Conservation (phyloP, 2,797 vertebrate species). For the Mastacembelus armatus region DNA sequence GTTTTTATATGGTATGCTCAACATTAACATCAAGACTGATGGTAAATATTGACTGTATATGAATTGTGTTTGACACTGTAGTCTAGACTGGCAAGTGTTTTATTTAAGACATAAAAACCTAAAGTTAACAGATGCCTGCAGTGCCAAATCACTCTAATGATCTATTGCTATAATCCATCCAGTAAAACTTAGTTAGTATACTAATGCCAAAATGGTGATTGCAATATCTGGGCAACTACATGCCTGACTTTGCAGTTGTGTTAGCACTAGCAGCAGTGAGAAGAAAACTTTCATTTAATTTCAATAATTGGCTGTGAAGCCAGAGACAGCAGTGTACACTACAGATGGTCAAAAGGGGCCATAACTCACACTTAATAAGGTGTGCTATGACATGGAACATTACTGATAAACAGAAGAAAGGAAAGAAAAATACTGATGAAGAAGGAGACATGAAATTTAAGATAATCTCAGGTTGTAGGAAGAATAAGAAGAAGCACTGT, state of each 20-base stretch:
- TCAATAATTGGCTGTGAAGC: conserved; percentile 22
- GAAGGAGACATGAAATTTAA: not conserved
- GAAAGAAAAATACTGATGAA: conserved; percentile 1
- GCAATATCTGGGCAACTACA: not conserved
- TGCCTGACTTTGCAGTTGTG: not conserved
- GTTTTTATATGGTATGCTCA: no score
- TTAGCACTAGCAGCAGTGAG: not conserved
- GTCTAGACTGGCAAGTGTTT: no score
- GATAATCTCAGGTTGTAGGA: not conserved
- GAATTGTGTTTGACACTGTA: no score
- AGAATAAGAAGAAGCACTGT: not conserved
- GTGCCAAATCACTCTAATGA: not conserved
- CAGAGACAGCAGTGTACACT: conserved; percentile 33
- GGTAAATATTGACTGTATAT: no score
- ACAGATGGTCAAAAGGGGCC: conserved; percentile 53
- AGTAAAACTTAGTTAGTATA: not conserved
- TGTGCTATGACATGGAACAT: conserved; percentile 28
- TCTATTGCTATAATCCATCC: not conserved
- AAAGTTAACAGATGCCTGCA: not conserved
- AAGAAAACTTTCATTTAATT: conserved; percentile 7
- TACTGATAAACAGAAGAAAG: conserved; percentile 19
- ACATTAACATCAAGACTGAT: no score
- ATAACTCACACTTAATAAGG: conserved; percentile 52
- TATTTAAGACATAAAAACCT: not conserved
- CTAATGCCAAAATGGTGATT: not conserved